These are phyloP conservation scores for Drosophila novamexicana DNA, from an alignment of 1,140 invertebrate species.

Conservation along the genomic window DNA sequence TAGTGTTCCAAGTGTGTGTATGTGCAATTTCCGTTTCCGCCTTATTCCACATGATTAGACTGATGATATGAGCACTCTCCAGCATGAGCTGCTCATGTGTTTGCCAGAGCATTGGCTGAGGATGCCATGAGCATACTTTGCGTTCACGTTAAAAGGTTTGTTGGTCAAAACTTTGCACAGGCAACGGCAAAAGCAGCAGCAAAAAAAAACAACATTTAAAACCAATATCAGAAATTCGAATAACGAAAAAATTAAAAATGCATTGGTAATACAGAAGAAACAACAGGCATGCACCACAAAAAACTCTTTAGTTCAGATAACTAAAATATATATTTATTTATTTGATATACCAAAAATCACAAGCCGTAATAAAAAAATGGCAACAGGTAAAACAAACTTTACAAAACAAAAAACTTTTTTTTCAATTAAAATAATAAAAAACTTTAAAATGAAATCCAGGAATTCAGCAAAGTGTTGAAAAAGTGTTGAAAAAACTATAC, in stretches of 20 bases:
- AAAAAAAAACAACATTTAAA: background rate
- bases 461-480: too few relatives aligned
- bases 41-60: constrained; percentile 78
- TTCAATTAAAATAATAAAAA: too few relatives aligned
- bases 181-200: background rate
- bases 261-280: background rate
- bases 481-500: too few relatives aligned
- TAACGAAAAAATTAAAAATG: background rate
- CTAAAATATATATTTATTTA: background rate
- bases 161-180: background rate
- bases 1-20: constrained; percentile 28
- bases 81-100: constrained; percentile 35
- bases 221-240: constrained; percentile 14
- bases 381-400: too few relatives aligned
- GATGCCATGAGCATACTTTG: background rate
- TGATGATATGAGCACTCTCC: constrained; percentile 65
- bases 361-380: too few relatives aligned
- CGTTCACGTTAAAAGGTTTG: constrained; percentile 3
- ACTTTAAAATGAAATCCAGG: too few relatives aligned
- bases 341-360: background rate
- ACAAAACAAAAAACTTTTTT: too few relatives aligned
- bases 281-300: background rate
- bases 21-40: constrained; percentile 78
- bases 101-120: constrained; percentile 1
- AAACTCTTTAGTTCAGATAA: background rate